A percentile compares a stretch with the other conserved stretches of the same genome.
Conservation (phyloP, 2,888 invertebrate species). For the Ypsolopha scabrella region DNA sequence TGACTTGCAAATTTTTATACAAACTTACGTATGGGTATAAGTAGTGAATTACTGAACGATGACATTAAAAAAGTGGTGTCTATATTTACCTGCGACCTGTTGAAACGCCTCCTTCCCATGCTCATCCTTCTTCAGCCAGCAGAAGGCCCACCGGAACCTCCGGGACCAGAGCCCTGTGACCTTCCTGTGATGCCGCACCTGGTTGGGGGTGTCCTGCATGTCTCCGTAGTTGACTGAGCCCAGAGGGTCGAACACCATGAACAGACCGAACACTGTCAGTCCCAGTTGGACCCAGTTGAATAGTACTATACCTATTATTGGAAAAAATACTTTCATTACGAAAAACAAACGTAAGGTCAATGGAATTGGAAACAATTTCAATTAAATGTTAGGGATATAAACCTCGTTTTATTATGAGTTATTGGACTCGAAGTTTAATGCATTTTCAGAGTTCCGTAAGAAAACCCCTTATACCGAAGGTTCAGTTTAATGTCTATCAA, state of each 20-base stretch:
- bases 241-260: constrained; percentile 85
- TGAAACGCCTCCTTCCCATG: constrained; percentile 83
- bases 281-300: constrained; percentile 86
- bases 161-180: constrained; percentile 81
- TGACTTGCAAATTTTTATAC: too few relatives aligned
- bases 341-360: too few relatives aligned
- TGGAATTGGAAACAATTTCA: too few relatives aligned
- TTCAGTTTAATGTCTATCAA: too few relatives aligned
- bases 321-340: too few relatives aligned
- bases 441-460: too few relatives aligned
- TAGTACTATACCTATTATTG: constrained; percentile 74
- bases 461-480: too few relatives aligned
- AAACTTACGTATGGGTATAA: too few relatives aligned
- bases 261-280: constrained; percentile 79
- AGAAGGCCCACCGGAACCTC: constrained; percentile 81
- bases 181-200: constrained; percentile 76
- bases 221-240: constrained; percentile 76
- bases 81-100: constrained; percentile 76
- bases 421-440: too few relatives aligned
- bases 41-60: too few relatives aligned
- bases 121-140: constrained; percentile 79
- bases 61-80: too few relatives aligned
- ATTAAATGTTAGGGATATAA: background rate
- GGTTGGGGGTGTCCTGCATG: constrained; percentile 73
- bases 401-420: constrained; percentile 7